These are phyloP conservation scores for Lynx canadensis DNA, from an alignment of 2,113 vertebrate genomes.

Conservation along the genomic window DNA sequence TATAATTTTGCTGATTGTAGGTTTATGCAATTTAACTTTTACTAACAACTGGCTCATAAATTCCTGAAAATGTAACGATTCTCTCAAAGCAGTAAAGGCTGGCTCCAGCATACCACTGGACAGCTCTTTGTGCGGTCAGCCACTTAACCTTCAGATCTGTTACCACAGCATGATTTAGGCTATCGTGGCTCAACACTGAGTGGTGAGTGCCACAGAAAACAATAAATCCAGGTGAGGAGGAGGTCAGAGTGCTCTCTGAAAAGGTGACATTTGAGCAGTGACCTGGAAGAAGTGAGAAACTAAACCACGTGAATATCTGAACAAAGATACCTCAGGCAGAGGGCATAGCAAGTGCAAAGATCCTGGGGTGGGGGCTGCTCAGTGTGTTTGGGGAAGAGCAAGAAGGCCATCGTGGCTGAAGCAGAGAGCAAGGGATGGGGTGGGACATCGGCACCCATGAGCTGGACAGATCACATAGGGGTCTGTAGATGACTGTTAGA, in stretches of 20 bases:
- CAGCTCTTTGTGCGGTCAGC: neutral
- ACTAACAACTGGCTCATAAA: neutral
- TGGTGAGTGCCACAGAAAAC: neutral
- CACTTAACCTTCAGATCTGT: neutral
- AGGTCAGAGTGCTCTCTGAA: neutral
- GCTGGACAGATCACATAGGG: neutral
- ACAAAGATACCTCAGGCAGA: neutral
- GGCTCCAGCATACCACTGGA: neutral
- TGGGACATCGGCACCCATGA: neutral
- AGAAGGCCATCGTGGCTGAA: neutral
- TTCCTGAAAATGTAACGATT: neutral
- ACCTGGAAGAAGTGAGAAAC: neutral
- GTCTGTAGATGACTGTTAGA: neutral
- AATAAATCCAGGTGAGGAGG: neutral
- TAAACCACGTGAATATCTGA: neutral
- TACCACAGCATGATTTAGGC: neutral
- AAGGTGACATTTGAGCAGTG: neutral
- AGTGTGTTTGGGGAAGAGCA: neutral
- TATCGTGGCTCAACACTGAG: neutral
- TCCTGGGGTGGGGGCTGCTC: neutral
- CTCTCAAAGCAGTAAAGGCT: neutral
- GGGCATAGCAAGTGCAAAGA: neutral
- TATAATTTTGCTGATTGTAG: neutral
- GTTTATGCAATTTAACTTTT: neutral
- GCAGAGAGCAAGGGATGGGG: neutral